Conservation (phyloP, 53 echinoderm and acorn worm species). For the Mesocentrotus franciscanus region DNA sequence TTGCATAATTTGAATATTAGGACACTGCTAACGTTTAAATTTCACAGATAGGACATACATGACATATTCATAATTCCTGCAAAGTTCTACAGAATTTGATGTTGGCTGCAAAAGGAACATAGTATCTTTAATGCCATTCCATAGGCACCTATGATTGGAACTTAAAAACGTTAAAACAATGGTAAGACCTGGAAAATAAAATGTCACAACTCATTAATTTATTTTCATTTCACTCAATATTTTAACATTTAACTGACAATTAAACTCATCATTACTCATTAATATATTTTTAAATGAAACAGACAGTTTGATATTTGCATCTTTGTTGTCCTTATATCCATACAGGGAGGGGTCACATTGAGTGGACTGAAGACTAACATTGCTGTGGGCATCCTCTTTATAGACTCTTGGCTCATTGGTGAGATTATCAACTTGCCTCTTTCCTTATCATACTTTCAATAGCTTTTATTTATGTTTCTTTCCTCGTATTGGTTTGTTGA, state of each 20-base stretch:
- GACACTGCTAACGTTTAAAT: no score
- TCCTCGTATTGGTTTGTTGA: not conserved
- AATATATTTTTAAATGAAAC: not conserved
- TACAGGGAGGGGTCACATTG: conserved; percentile 84
- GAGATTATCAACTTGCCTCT: not conserved
- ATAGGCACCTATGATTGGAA: no score
- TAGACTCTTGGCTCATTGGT: conserved; percentile 83
- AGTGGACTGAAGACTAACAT: conserved; percentile 81
- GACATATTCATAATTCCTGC: no score
- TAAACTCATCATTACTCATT: not conserved
- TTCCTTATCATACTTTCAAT: not conserved
- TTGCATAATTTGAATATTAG: no score
- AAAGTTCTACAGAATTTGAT: no score
- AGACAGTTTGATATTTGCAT: not conserved
- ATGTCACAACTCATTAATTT: not conserved
- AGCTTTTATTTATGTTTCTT: not conserved
- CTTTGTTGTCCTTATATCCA: not conserved
- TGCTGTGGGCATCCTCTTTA: conserved; percentile 81
- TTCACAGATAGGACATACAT: no score
- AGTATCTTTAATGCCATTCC: no score
- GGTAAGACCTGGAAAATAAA: no score
- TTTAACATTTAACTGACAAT: not conserved
- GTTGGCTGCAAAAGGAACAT: no score
- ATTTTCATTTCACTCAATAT: not conserved
- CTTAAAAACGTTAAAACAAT: no score